phyloP scores from a whole-genome alignment of 2,113 vertebrate genomes.

The Gorsachius goisagi region DNA sequence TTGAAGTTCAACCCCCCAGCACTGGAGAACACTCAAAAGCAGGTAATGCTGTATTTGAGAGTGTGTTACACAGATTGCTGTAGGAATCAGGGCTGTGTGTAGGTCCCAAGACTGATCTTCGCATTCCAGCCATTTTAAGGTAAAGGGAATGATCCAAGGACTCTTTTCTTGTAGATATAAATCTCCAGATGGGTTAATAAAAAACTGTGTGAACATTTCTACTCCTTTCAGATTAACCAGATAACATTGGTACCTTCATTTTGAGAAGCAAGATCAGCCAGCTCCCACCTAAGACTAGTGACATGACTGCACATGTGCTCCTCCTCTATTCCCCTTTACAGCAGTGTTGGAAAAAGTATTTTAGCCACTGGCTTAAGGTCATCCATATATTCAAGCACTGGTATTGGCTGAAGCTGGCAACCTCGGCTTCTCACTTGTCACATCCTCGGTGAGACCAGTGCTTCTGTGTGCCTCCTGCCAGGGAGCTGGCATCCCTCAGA shows the following conservation, averaged over 20 bases:
- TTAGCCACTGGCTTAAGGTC: neutral
- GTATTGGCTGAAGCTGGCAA: neutral
- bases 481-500: neutral
- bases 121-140: neutral
- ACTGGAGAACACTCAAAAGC: neutral
- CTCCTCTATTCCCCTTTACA: neutral
- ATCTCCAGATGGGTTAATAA: neutral
- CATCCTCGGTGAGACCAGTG: neutral
- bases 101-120: neutral
- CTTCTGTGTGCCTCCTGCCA: accelerated
- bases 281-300: neutral
- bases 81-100: neutral
- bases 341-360: neutral
- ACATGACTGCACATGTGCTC: accelerated
- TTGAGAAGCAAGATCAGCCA: neutral
- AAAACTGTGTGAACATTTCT: neutral
- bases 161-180: neutral
- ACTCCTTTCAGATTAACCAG: neutral
- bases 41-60: neutral
- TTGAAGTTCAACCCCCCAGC: accelerated
- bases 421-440: neutral
- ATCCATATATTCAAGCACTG: neutral
- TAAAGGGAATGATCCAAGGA: neutral
- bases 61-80: neutral
- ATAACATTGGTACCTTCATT: neutral